Percentiles rank a stretch among this genome's conserved stretches.
These are phyloP conservation scores for Scolanthus callimorphus DNA, from an alignment of 92 coral and sea anemone genomes.

Conservation along the genomic window DNA sequence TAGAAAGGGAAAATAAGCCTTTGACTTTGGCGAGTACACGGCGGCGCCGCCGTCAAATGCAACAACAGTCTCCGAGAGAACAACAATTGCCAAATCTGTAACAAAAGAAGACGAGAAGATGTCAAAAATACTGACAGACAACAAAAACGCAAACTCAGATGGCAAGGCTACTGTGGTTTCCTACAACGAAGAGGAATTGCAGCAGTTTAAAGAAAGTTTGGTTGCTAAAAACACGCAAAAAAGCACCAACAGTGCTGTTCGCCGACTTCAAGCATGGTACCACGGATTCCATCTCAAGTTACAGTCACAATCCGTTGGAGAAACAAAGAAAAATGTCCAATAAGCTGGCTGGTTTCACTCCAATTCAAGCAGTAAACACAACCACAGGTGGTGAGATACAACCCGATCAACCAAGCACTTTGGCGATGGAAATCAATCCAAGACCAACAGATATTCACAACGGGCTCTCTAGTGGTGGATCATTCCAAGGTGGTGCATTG, in stretches of 20 bases:
- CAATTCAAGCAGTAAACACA: too few species aligned
- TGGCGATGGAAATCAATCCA: too few species aligned
- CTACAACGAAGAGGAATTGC: background rate
- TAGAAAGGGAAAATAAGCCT: background rate
- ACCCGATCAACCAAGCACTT: too few species aligned
- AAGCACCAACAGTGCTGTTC: background rate
- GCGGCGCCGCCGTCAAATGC: background rate
- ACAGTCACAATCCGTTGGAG: conserved; percentile 33
- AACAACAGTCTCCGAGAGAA: too few species aligned
- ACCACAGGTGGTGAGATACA: too few species aligned
- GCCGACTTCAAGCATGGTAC: background rate
- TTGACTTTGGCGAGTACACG: background rate
- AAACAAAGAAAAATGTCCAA: conserved; percentile 36
- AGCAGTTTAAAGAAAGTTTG: background rate
- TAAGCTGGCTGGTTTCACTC: conserved; percentile 36
- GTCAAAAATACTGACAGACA: too few species aligned
- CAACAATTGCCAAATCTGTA: too few species aligned
- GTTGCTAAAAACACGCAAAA: background rate
- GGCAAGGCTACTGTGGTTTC: background rate
- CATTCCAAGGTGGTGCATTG: too few species aligned
- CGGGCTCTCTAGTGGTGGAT: too few species aligned
- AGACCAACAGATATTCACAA: too few species aligned
- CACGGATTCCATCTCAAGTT: conserved; percentile 15
- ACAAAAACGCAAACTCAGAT: too few species aligned
- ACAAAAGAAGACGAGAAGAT: too few species aligned